A percentile compares a stretch with the other conserved stretches of the same genome.
These are phyloP conservation scores for Cryptoblepharus egeriae DNA, from an alignment of 2,797 vertebrate species.

Conservation along the genomic window DNA sequence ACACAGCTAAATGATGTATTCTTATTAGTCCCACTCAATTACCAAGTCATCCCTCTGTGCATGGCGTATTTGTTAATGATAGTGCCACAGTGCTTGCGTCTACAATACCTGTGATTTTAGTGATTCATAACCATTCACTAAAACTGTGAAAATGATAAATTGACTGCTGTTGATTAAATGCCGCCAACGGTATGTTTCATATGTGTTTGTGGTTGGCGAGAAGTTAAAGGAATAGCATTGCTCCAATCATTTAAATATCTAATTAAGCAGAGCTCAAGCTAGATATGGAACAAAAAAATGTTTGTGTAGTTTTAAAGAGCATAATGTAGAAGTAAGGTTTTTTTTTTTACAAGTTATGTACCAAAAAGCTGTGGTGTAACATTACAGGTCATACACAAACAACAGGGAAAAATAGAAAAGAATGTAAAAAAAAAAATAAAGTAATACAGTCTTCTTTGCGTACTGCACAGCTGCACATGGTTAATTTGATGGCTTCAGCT, in stretches of 20 bases:
- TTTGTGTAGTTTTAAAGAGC: constrained; percentile 40
- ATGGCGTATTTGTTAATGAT: constrained; percentile 82
- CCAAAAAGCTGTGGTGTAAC: not conserved
- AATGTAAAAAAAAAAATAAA: constrained; percentile 18
- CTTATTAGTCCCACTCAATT: constrained; percentile 89
- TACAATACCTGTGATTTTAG: constrained; percentile 84
- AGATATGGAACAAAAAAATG: constrained; percentile 12
- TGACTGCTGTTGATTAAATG: constrained; percentile 83
- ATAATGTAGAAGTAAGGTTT: constrained; percentile 24
- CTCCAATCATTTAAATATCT: constrained; percentile 82
- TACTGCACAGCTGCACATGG: constrained; percentile 37
- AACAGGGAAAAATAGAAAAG: not conserved
- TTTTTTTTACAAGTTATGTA: constrained; percentile 32
- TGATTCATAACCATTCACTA: constrained; percentile 84
- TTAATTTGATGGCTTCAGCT: constrained; percentile 56
- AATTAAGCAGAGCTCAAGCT: constrained; percentile 75
- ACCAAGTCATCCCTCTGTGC: constrained; percentile 84
- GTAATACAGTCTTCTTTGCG: constrained; percentile 39
- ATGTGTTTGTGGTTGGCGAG: constrained; percentile 75
- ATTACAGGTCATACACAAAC: constrained; percentile 39
- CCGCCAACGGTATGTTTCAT: constrained; percentile 78
- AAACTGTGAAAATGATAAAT: constrained; percentile 86
- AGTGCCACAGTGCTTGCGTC: constrained; percentile 76
- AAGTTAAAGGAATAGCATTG: constrained; percentile 79
- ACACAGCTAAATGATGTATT: constrained; percentile 85